Evolutionary conservation across 2,888 invertebrate species (phyloP).

Genomic region (Amphimallon solstitiale): DNA sequence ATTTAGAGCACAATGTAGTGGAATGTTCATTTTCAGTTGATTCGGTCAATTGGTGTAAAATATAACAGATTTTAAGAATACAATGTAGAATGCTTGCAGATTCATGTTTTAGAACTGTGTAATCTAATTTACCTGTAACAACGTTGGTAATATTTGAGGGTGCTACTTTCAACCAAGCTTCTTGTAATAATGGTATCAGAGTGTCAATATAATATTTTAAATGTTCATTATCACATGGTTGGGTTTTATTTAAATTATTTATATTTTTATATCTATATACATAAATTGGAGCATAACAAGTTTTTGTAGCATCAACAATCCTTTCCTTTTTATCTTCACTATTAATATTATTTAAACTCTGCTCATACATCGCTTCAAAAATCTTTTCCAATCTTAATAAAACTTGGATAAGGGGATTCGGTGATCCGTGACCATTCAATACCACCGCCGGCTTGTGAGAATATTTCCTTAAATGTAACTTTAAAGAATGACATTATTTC

Average conservation of each 20-base stretch:
- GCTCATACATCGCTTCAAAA: constrained; percentile 57
- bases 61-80: constrained; percentile 70
- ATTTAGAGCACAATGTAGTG: constrained; percentile 49
- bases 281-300: constrained; percentile 6
- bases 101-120: constrained; percentile 68
- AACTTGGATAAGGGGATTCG: no score
- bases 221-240: neutral
- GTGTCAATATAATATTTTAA: constrained; percentile 69
- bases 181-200: constrained; percentile 80
- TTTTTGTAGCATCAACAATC: constrained; percentile 2
- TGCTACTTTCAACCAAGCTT: constrained; percentile 85
- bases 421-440: no score
- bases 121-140: constrained; percentile 45
- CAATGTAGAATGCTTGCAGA: constrained; percentile 72
- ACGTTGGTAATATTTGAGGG: constrained; percentile 59
- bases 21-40: neutral
- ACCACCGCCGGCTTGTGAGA: constrained; percentile 89
- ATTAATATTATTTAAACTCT: constrained; percentile 45
- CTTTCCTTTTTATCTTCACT: constrained; percentile 29
- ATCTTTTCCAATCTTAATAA: constrained; percentile 74
- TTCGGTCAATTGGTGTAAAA: constrained; percentile 60
- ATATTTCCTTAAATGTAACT: constrained; percentile 93
- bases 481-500: constrained; percentile 97
- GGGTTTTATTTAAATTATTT: neutral
- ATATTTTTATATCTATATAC: constrained; percentile 12